A percentile compares a stretch with the other conserved stretches of the same genome.
Conservation (phyloP, 2,797 vertebrate genomes). For the Amphiprion clarkii region DNA sequence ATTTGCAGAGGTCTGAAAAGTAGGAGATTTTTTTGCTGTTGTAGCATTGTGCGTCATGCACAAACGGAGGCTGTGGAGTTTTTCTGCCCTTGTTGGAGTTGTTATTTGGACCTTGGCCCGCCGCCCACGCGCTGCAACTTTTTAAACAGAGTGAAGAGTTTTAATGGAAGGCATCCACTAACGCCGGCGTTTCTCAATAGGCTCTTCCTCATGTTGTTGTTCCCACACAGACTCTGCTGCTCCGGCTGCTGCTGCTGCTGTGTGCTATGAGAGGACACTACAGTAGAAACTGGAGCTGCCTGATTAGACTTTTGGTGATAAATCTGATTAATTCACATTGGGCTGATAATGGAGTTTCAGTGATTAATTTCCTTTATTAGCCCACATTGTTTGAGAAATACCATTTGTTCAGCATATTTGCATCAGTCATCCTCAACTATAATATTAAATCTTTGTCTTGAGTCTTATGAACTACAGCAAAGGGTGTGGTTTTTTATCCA, state of each 20-base stretch:
- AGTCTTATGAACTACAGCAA: not conserved
- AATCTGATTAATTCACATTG: constrained; percentile 34
- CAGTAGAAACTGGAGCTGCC: constrained; percentile 25
- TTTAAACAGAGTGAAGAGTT: constrained; percentile 55
- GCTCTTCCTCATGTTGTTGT: constrained; percentile 50
- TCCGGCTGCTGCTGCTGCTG: not conserved
- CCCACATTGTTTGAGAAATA: constrained; percentile 26
- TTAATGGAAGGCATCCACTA: constrained; percentile 65
- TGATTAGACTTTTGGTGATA: constrained; percentile 40
- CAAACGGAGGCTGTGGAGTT: constrained; percentile 1
- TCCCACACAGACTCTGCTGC: constrained; percentile 56
- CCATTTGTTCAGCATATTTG: constrained; percentile 35
- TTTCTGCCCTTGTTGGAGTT: constrained; percentile 24
- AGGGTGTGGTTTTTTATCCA: not conserved
- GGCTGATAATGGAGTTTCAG: constrained; percentile 17
- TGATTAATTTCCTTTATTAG: constrained; percentile 51
- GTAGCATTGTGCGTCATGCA: not conserved
- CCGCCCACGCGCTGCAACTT: constrained; percentile 55
- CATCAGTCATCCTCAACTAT: constrained; percentile 35
- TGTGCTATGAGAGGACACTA: not conserved
- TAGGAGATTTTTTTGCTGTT: constrained; percentile 19
- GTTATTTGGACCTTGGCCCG: constrained; percentile 53
- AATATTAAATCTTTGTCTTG: not conserved
- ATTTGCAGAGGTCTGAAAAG: constrained; percentile 18
- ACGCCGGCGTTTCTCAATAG: constrained; percentile 37